Conservation (phyloP, 37 sponge, comb jelly and placozoan genomes). For the Geodia barretti region DNA sequence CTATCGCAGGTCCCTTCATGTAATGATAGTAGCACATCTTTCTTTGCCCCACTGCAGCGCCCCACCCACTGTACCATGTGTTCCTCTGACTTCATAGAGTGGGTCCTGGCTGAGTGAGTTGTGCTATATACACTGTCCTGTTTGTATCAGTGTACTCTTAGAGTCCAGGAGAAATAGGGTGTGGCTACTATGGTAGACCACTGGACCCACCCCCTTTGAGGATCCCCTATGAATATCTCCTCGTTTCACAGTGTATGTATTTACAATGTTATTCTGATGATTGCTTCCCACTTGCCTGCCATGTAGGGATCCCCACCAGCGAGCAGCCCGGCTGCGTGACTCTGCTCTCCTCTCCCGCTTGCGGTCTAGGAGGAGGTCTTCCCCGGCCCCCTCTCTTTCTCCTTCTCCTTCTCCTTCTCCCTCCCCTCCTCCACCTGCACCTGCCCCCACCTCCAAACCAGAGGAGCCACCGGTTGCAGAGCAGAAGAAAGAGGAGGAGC, state of each 20-base stretch:
- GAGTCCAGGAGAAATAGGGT: too few species aligned
- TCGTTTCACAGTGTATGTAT: too few species aligned
- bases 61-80: neutral
- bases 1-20: too few species aligned
- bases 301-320: neutral
- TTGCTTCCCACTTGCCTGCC: neutral
- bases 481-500: neutral
- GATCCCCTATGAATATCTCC: too few species aligned
- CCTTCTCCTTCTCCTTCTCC: neutral
- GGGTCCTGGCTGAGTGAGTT: neutral
- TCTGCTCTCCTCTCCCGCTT: neutral
- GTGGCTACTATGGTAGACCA: too few species aligned
- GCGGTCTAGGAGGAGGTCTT: neutral
- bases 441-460: neutral
- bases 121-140: neutral
- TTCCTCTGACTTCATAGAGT: neutral
- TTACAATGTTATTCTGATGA: too few species aligned
- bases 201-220: too few species aligned
- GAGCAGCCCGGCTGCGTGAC: neutral
- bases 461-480: neutral
- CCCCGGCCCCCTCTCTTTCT: too few species aligned
- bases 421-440: slow-evolving; percentile 6
- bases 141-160: neutral
- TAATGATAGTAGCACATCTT: too few species aligned
- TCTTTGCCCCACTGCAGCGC: neutral